Evolutionary conservation across 2,113 vertebrate species (phyloP), one percentile per base, ranked within the genome.

Genomic region (Camelus dromedarius): DNA sequence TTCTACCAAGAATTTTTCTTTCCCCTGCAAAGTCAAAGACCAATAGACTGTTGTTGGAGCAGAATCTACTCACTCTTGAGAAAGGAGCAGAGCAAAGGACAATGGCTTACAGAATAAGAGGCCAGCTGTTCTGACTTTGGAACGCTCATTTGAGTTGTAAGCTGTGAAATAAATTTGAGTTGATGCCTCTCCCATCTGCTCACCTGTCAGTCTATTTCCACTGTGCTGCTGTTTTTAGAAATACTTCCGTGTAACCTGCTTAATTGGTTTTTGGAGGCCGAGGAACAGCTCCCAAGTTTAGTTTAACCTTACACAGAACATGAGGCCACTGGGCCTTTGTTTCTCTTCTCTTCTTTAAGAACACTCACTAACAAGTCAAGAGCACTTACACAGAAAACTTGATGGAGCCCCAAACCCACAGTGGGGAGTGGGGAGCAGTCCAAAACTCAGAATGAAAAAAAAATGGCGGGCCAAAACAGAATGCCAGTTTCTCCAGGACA

Each of bases 111-210:
- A 24, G 85, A 73, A 93, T 50, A 54, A 81, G 95, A 90, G 96
- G 80, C 95, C 97, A 95, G 95, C 95, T 96, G 93, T 81, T 95
- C 92, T 88, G 94, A 85, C 85, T 95, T 24, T 52, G 88, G 92
- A 77, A 95, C 54, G 92, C 93, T 96, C 95, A 64, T 90, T 64
- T 92, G 84, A 90, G 91, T 81, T 72, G 83, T 87, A 95, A 92
- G 89, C 96, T 85, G 84, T 72, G 93, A 96, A 88, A 95, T 93
- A 93, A 97, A 93, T 96, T 79, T 85, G 95, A 97, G 95, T 75
- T 84, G 94, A 91, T 95, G 95, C 46, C 13, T 84, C n/a, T 77
- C 70, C 95, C 94, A 95, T 89, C 94, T 94, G 95, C 94, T 97
- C 76, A 94, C 90, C 96, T 97, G 94, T 79, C 94, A 67, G 92